Percentiles rank a stretch among this genome's conserved stretches.
phyloP scores from a whole-genome alignment of 1,140 invertebrate genomes.

The Drosophila ananassae region DNA sequence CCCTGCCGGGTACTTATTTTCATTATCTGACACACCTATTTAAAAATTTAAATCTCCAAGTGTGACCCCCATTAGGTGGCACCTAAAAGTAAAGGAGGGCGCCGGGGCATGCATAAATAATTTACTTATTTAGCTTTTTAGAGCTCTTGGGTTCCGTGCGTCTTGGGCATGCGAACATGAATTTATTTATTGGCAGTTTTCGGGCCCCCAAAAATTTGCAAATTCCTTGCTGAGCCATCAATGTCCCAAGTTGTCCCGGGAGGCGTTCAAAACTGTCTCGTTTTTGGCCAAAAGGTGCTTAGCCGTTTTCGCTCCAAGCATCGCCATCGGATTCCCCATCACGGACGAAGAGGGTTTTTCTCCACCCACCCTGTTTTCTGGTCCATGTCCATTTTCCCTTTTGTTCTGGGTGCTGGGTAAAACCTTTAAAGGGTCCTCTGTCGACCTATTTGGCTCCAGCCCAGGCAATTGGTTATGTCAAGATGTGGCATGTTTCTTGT shows the following conservation, averaged over 20 bases:
- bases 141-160: conserved; percentile 20
- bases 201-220: conserved; percentile 59
- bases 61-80: conserved; percentile 78
- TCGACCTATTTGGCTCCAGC: conserved; percentile 24
- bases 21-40: conserved; percentile 81
- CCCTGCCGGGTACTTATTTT: conserved; percentile 73
- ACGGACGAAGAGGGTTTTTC: neutral
- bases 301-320: conserved; percentile 39
- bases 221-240: conserved; percentile 54
- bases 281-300: conserved; percentile 50
- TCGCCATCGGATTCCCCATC: conserved; percentile 5
- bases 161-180: conserved; percentile 71
- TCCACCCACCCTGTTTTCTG: neutral
- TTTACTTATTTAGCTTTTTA: conserved; percentile 74
- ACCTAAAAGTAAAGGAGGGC: conserved; percentile 47
- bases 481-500: conserved; percentile 40
- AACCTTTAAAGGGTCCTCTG: conserved; percentile 19
- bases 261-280: conserved; percentile 39
- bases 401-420: conserved; percentile 22
- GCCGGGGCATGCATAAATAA: conserved; percentile 66
- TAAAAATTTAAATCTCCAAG: conserved; percentile 79
- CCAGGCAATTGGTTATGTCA: conserved; percentile 46
- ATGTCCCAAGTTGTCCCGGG: conserved; percentile 16
- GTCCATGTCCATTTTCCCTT: conserved; percentile 5
- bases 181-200: conserved; percentile 70